Evolutionary conservation across 2,888 invertebrate species (phyloP), one percentile per base, ranked within the genome.

Genomic region (Ophion slaviceki): DNA sequence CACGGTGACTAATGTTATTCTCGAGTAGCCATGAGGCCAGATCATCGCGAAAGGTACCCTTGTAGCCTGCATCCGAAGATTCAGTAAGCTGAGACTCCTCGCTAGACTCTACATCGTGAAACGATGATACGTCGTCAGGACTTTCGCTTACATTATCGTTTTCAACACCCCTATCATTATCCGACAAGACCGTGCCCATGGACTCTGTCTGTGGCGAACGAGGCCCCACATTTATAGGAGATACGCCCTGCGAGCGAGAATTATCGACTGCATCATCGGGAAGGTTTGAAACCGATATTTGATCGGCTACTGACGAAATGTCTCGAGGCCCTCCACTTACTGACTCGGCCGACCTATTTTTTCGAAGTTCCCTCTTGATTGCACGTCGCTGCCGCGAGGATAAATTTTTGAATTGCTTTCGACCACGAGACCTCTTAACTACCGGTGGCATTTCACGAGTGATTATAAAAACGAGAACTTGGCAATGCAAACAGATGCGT

Each of bases 1-100:
- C 78, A 40, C 64, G 47, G 11, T 70, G 61, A 64, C 64, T 64
- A n/a, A 79, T 79, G 32, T 36, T 28, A 57, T 79, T 45, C 47
- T 79, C 62, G 24, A 64, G 32, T 11, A 62, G 17, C 62, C 79
- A 79, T 20, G 62, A 47, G 10, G 68, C 78, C 24, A 78, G 59
- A 11, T 70, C n/a, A 24, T 78, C 45, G 20, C 32, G 61, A 70
- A 70, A 45, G 40, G 5, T 53, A 24, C 20, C 2, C 3, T n/a
- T 45, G n/a, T n/a, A 10, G 4, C 4, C 24, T 24, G 32, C n/a
- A 62, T 17, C 36, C 20, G 74, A 61, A 2, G 45, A 4, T 40
- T 40, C 61, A 8, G 45, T 5, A 75, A 36, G 7, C n/a, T 62
- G 40, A 47, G 36, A 36, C 36, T 20, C 61, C 28, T 75, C 62